These are phyloP conservation scores for Achlya flavicornis DNA, from an alignment of 2,888 invertebrate genomes.

Conservation along the genomic window DNA sequence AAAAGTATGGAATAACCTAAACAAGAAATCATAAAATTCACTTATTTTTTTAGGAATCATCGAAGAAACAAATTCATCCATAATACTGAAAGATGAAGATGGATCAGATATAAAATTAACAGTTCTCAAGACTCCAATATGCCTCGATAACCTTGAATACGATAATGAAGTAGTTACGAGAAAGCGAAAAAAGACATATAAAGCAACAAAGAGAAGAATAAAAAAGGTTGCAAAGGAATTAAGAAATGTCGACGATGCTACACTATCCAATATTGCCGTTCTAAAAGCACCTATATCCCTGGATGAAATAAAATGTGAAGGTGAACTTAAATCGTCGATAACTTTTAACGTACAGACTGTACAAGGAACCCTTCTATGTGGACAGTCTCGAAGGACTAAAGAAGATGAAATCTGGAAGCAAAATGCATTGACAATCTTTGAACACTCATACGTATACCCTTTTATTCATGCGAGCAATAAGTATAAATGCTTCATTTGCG, in stretches of 20 bases:
- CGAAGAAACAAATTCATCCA: conserved; percentile 56
- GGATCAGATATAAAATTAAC: conserved; percentile 54
- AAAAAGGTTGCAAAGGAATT: conserved; percentile 12
- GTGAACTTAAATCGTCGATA: neutral
- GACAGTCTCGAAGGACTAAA: conserved; percentile 26
- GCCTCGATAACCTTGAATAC: conserved; percentile 46
- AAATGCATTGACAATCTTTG: conserved; percentile 61
- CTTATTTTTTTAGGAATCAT: conserved; percentile 66
- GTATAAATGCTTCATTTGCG: conserved; percentile 68
- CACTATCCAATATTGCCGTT: conserved; percentile 31
- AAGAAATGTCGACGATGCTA: conserved; percentile 19
- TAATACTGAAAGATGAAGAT: conserved; percentile 57
- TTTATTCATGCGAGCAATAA: conserved; percentile 62
- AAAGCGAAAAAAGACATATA: conserved; percentile 14
- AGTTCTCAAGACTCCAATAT: conserved; percentile 58
- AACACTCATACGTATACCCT: conserved; percentile 64
- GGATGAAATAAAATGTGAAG: conserved; percentile 41
- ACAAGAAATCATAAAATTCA: conserved; percentile 15
- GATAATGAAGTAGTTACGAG: conserved; percentile 35
- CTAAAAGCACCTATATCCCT: conserved; percentile 58
- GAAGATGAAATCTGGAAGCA: conserved; percentile 48
- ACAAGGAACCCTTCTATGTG: conserved; percentile 27
- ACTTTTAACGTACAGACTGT: conserved; percentile 50
- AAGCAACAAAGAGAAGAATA: conserved; percentile 16
- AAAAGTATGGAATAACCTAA: neutral